Percentiles rank a stretch among this genome's conserved stretches.
These are phyloP conservation scores for Myiotriccus ornatus DNA, from an alignment of 2,797 vertebrate genomes.

Conservation along the genomic window DNA sequence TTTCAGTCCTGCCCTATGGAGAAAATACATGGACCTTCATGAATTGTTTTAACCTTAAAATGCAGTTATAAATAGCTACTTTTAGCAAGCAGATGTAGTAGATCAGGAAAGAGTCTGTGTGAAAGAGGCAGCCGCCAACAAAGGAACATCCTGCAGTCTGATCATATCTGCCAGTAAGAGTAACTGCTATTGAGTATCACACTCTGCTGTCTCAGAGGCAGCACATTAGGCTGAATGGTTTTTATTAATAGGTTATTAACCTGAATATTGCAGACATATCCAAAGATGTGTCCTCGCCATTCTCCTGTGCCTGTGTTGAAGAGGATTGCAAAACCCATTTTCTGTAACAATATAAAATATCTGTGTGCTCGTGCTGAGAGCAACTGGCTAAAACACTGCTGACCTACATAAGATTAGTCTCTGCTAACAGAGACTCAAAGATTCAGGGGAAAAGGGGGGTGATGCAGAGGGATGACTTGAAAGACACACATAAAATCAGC, in stretches of 20 bases:
- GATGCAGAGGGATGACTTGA: fast-evolving
- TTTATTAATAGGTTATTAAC: not conserved
- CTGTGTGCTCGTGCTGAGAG: not conserved
- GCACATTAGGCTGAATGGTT: not conserved
- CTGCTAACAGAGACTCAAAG: not conserved
- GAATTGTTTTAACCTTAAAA: not conserved
- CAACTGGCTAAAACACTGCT: not conserved
- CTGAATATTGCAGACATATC: not conserved
- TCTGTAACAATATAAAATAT: not conserved
- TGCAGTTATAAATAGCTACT: not conserved
- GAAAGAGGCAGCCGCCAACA: not conserved
- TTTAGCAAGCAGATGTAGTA: not conserved
- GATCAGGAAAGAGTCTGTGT: not conserved
- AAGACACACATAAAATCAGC: not conserved
- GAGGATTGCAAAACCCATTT: not conserved
- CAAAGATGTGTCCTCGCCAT: not conserved
- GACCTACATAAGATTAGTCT: not conserved
- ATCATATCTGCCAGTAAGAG: not conserved
- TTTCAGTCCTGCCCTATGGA: not conserved
- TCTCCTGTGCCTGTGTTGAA: not conserved
- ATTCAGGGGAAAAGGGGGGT: fast-evolving
- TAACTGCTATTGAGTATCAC: not conserved
- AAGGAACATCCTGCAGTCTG: not conserved
- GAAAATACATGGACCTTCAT: not conserved
- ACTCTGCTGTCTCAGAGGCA: not conserved